Base-by-base conservation (phyloP, 1,140 invertebrate species). In the Scaptomyza montana region DNA sequence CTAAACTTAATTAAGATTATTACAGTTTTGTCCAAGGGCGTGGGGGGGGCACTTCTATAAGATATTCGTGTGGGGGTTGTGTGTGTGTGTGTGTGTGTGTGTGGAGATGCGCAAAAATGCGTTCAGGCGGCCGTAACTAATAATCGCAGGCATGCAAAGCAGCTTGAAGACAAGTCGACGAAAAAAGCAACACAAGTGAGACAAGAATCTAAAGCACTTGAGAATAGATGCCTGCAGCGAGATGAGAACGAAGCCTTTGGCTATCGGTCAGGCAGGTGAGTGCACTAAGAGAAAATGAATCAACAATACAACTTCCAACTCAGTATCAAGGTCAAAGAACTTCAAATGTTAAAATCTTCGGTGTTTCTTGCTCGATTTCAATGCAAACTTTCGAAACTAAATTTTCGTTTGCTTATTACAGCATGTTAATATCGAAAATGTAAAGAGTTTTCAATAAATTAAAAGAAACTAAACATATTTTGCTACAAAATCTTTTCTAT, bases 61-160 rank as follows among this genome's bases (percentile, higher is more conserved):
- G 53, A 21, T 39, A 55, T 10, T 13, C 30, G 53, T 10, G 30
- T 13, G 13, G 8, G n/a, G 21, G 56, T 39, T 41, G 16, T 16
- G 16, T 16, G 39, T 43, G 39, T 43, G 5, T 43, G 39, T 43
- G 39, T 43, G 10, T 21, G 21, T 0, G 36, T 28, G 39, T 51
- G 36, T n/a, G 66, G 49, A 73, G 68, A 68, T 67, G 77, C 67
- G 75, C 76, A 56, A 82, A 87, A 84, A 89, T 89, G 82, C 82
- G 82, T 87, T 89, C 84, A 87, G 76, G 82, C 82, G 78, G 84
- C 82, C 82, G 82, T 78, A 87, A 87, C 82, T 87, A 87, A 87
- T 87, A 87, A 87, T 87, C 62, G 62, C 63, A 41, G 59, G 63
- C 82, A 87, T 87, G 82, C 84, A 89, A 89, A 81, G 74, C 65